A percentile compares a stretch with the other conserved stretches of the same genome.
phyloP scores from a whole-genome alignment of 2,113 vertebrate species.

The Scomber colias region DNA sequence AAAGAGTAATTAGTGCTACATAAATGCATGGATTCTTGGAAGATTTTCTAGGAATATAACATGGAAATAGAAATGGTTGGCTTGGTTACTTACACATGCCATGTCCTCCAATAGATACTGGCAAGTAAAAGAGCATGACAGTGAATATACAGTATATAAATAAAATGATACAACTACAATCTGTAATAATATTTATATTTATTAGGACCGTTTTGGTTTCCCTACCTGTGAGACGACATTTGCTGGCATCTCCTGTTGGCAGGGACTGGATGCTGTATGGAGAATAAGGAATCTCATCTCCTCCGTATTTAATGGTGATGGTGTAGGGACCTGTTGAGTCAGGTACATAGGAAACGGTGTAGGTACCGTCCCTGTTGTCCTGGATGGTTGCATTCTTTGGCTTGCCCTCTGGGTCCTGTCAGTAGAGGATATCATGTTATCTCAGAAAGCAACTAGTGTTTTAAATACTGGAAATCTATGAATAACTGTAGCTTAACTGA shows the following conservation, averaged over 20 bases:
- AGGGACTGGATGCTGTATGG: constrained; percentile 93
- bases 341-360: constrained; percentile 94
- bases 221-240: constrained; percentile 93
- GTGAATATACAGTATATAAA: constrained; percentile 8
- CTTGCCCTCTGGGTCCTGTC: constrained; percentile 94
- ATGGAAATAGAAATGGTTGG: constrained; percentile 4
- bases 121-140: constrained; percentile 56
- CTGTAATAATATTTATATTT: neutral
- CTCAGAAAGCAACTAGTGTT: neutral
- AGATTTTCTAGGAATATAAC: neutral
- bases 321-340: constrained; percentile 94
- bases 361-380: constrained; percentile 94
- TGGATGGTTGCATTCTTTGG: constrained; percentile 96
- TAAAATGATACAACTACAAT: neutral
- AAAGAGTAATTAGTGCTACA: constrained; percentile 7
- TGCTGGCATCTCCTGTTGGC: constrained; percentile 95
- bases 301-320: constrained; percentile 95
- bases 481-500: constrained; percentile 68
- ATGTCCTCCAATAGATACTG: constrained; percentile 95
- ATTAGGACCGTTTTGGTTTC: constrained; percentile 1
- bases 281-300: constrained; percentile 94
- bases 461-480: neutral
- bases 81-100: constrained; percentile 88
- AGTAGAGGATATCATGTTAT: neutral
- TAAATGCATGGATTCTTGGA: neutral